Conservation (phyloP, 2,113 vertebrate genomes). For the Planiliza haematocheilus region DNA sequence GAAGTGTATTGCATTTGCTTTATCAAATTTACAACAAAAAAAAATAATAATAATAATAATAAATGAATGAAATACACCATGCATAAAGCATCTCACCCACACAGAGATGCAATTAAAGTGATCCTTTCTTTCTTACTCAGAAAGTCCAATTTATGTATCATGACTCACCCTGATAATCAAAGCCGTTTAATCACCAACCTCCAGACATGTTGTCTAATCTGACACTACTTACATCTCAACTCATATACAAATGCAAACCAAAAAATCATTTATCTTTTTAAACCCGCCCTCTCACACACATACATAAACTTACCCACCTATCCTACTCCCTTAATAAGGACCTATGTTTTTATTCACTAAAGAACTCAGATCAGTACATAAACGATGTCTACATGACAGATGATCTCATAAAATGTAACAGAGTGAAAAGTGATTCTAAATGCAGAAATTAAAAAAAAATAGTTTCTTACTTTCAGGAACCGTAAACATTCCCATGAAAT, state of each 20-base stretch:
- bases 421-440: no score
- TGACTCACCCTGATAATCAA: slow-evolving; percentile 49
- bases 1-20: slow-evolving; percentile 33
- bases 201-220: slow-evolving; percentile 31
- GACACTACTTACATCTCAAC: slow-evolving; percentile 35
- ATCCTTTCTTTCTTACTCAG: background rate
- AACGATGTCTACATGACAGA: background rate
- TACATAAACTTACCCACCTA: background rate
- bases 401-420: background rate
- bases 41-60: no score
- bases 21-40: slow-evolving; percentile 27
- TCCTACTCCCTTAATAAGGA: background rate
- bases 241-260: background rate
- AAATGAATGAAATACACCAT: background rate
- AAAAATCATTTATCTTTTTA: background rate
- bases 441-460: no score
- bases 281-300: no score
- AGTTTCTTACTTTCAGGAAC: no score
- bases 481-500: no score
- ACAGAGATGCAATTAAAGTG: slow-evolving; percentile 13
- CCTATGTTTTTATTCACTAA: background rate
- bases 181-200: slow-evolving; percentile 49
- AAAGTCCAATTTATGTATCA: slow-evolving; percentile 50
- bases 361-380: no score
- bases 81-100: slow-evolving; percentile 11